Percentiles rank a stretch among this genome's conserved stretches.
Evolutionary conservation across 2,888 invertebrate species (phyloP).

Genomic region (Caenorhabditis sp.): DNA sequence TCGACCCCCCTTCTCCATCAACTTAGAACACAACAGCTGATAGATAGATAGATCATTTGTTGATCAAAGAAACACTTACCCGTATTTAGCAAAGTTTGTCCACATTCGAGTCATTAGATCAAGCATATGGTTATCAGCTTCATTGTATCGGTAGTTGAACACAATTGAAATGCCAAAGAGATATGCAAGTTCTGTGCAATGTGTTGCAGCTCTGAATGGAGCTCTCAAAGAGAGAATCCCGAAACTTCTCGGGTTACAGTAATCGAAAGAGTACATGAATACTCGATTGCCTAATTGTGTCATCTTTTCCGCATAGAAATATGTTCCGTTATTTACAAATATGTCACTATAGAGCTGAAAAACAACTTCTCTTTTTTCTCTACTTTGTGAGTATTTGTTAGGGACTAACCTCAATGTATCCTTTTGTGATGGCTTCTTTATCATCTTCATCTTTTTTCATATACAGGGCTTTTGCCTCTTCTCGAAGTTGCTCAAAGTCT

Average conservation of each 20-base stretch:
- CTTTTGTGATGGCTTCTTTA: conserved; percentile 50
- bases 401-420: conserved; percentile 53
- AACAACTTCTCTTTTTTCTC: background rate
- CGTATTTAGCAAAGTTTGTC: conserved; percentile 68
- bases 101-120: conserved; percentile 63
- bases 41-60: background rate
- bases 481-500: conserved; percentile 49
- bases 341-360: conserved; percentile 60
- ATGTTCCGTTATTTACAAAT: conserved; percentile 58
- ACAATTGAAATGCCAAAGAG: conserved; percentile 65
- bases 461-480: conserved; percentile 58
- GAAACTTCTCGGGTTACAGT: conserved; percentile 60
- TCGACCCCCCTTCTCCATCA: too few species aligned
- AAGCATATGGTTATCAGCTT: conserved; percentile 55
- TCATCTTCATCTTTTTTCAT: conserved; percentile 47
- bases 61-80: conserved; percentile 26
- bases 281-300: conserved; percentile 49
- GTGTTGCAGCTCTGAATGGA: conserved; percentile 60
- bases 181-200: conserved; percentile 65
- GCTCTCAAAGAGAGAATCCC: conserved; percentile 54
- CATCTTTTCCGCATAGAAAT: conserved; percentile 53
- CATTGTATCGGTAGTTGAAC: conserved; percentile 58
- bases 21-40: too few species aligned
- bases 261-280: conserved; percentile 60
- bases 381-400: background rate